phyloP scores from a whole-genome alignment of 2,888 invertebrate genomes.

The Hypolimnas misippus region DNA sequence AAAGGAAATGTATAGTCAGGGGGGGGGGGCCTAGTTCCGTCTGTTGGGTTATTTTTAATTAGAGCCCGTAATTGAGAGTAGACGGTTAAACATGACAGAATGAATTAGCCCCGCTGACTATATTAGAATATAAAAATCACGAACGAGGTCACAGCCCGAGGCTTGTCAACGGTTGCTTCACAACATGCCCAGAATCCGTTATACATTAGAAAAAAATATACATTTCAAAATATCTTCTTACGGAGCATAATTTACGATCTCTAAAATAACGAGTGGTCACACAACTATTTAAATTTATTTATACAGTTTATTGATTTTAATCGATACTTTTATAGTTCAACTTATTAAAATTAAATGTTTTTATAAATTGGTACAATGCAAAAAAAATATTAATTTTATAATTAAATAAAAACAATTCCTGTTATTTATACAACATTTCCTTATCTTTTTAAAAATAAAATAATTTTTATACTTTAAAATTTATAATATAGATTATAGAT shows the following conservation, averaged over 20 bases:
- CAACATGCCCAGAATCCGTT: constrained; percentile 20
- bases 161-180: constrained; percentile 51
- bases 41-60: too few species aligned
- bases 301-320: constrained; percentile 32
- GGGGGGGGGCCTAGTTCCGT: too few species aligned
- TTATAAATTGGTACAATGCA: constrained; percentile 16
- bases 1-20: too few species aligned
- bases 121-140: constrained; percentile 66
- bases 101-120: too few species aligned
- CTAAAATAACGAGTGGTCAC: constrained; percentile 22
- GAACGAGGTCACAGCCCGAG: constrained; percentile 68
- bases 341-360: constrained; percentile 29
- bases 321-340: constrained; percentile 24
- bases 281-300: constrained; percentile 34
- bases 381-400: not conserved
- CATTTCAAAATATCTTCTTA: constrained; percentile 19
- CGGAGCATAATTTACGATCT: constrained; percentile 28
- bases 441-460: too few species aligned
- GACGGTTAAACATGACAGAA: too few species aligned
- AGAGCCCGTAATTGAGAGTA: too few species aligned
- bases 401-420: too few species aligned
- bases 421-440: too few species aligned
- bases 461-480: too few species aligned
- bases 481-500: too few species aligned
- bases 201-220: constrained; percentile 15